These are phyloP conservation scores for Paracyclopina nana DNA, from an alignment of 1,140 invertebrate genomes.

Conservation along the genomic window DNA sequence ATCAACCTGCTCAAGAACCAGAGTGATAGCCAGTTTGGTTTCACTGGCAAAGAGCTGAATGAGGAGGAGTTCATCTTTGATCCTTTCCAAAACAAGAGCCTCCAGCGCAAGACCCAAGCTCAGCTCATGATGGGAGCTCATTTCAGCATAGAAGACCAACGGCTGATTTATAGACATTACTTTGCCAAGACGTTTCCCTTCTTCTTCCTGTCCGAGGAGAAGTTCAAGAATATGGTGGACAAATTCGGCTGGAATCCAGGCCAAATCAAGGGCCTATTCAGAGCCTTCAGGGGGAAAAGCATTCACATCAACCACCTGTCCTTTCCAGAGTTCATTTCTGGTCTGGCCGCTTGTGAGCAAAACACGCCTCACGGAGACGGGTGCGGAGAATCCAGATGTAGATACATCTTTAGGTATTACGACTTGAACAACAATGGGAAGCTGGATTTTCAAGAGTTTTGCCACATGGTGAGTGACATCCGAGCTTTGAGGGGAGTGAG, in stretches of 20 bases:
- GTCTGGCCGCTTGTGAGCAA: slow-evolving; percentile 33
- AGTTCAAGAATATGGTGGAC: background rate
- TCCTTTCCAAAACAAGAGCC: no score
- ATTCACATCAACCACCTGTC: slow-evolving; percentile 21
- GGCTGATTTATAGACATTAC: background rate
- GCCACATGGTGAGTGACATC: slow-evolving; percentile 28
- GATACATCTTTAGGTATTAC: slow-evolving; percentile 35
- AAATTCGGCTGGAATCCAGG: background rate
- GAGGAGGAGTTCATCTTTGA: no score
- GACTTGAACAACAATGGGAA: slow-evolving; percentile 28
- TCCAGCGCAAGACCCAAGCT: no score
- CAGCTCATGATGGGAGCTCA: no score
- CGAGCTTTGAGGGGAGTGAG: slow-evolving; percentile 25
- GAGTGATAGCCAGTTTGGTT: no score
- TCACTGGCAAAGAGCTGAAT: no score
- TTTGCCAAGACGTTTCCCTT: background rate
- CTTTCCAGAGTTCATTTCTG: slow-evolving; percentile 31
- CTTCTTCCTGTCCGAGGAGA: background rate
- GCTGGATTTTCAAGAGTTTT: slow-evolving; percentile 24
- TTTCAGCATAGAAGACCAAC: background rate
- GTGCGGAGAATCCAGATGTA: slow-evolving; percentile 33
- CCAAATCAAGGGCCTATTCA: background rate
- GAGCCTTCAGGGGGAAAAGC: no score
- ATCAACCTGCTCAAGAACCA: no score
- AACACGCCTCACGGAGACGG: slow-evolving; percentile 34